Conservation (phyloP, 1,140 invertebrate species). For the Leptinotarsa undecemlineata region DNA sequence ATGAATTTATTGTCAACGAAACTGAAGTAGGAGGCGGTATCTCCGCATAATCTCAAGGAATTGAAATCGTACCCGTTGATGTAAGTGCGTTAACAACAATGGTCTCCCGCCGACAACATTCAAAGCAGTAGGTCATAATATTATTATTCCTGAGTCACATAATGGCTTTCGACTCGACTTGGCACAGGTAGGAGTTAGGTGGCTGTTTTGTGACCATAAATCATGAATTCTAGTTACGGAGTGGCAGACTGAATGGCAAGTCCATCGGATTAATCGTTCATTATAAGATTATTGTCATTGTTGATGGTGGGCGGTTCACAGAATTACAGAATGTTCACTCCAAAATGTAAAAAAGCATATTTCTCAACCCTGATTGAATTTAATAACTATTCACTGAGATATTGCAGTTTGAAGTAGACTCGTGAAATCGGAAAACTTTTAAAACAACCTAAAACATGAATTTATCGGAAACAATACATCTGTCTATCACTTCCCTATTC, state of each 20-base stretch:
- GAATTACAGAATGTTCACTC: too few species aligned
- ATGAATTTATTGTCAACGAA: neutral
- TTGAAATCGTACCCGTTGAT: slow-evolving; percentile 5
- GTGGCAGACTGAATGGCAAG: neutral
- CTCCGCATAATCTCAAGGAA: slow-evolving; percentile 1
- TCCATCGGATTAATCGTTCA: neutral
- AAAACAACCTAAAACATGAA: too few species aligned
- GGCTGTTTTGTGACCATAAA: neutral
- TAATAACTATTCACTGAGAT: too few species aligned
- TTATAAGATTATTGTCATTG: neutral
- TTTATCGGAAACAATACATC: too few species aligned
- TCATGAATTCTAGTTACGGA: neutral
- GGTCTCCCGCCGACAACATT: neutral
- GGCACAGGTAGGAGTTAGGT: slow-evolving; percentile 3
- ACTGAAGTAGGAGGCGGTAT: neutral
- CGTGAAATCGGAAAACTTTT: too few species aligned
- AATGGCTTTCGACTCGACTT: neutral
- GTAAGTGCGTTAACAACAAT: slow-evolving; percentile 3
- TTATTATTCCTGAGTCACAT: neutral
- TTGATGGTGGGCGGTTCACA: too few species aligned
- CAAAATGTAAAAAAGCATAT: too few species aligned
- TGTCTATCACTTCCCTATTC: too few species aligned
- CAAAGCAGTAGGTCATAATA: slow-evolving; percentile 8
- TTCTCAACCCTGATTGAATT: too few species aligned
- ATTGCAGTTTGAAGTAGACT: too few species aligned